A percentile compares a stretch with the other conserved stretches of the same genome.
Conservation (phyloP, 2,797 vertebrate species). For the Cygnus olor region DNA sequence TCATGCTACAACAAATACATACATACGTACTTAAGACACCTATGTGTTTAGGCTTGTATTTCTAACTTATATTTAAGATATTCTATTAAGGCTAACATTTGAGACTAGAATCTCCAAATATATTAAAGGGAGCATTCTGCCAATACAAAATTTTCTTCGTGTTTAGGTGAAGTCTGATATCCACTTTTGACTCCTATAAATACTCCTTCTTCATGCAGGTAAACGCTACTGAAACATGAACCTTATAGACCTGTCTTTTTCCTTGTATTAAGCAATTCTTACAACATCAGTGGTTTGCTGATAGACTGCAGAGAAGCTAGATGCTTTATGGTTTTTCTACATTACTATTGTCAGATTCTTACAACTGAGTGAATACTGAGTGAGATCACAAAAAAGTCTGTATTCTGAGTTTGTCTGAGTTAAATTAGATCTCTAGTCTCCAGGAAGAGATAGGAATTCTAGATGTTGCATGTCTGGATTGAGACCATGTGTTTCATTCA, state of each 20-base stretch:
- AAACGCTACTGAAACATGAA: neutral
- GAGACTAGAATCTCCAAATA: neutral
- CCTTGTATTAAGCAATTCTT: constrained; percentile 31
- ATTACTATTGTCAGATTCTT: constrained; percentile 52
- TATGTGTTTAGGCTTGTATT: neutral
- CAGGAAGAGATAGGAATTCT: constrained; percentile 49
- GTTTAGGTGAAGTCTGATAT: neutral
- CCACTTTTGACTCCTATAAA: neutral
- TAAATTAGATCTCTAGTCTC: constrained; percentile 53
- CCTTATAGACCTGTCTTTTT: neutral
- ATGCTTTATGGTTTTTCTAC: constrained; percentile 56
- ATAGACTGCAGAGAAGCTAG: constrained; percentile 54
- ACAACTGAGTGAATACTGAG: constrained; percentile 9
- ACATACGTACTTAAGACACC: neutral
- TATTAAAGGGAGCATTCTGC: neutral
- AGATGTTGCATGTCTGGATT: constrained; percentile 1
- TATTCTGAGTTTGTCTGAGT: neutral
- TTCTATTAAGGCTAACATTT: neutral
- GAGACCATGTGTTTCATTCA: constrained; percentile 33
- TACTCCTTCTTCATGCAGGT: neutral
- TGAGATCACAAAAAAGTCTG: constrained; percentile 32
- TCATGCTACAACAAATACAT: neutral
- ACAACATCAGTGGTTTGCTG: constrained; percentile 51
- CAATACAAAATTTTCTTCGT: rapidly evolving
- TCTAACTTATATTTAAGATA: neutral